Evolutionary conservation across 1,140 invertebrate genomes (phyloP), one percentile per base, ranked within the genome.

Genomic region (Aradophagus sp.): DNA sequence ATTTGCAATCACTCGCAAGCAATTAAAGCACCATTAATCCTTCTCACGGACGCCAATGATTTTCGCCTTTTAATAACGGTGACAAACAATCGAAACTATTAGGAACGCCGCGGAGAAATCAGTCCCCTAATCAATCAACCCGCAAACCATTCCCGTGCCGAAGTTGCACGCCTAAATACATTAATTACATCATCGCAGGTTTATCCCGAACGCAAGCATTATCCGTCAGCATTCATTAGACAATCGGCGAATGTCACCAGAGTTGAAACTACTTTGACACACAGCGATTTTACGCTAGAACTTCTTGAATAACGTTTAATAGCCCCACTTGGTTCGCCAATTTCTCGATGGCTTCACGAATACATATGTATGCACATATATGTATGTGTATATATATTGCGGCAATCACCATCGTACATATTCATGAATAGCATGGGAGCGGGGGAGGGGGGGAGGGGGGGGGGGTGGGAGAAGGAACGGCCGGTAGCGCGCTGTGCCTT

Each of bases 401-500:
- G 75, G 62, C 63, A 55, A 42, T 26, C 45, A 68, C 67, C 41
- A 26, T 19, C 73, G 80, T 84, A 66, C 77, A 84, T 83, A 83
- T 84, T 84, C 81, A 81, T 79, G 77, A 80, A 74, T 35, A 0
- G 44, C 12, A 20, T 16, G 31, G 1, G 16, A 53, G 7, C 14
- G 17, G 14, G 29, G 29, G 36, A 31, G 12, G 38, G 11, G n/a
- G 1, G 3, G 26, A 42, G 23, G 26, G 26, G 47, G 27, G 35
- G 12, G 10, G 20, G 34, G 14, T 2, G 48, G 31, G 20, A 58
- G 45, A 58, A 75, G 69, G n/a, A n/a, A n/a, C n/a, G n/a, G n/a
- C n/a, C n/a, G n/a, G n/a, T n/a, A n/a, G n/a, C n/a, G n/a, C n/a
- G n/a, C n/a, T n/a, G n/a, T n/a, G n/a, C n/a, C n/a, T n/a, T n/a